Conservation (phyloP, 2,797 vertebrate genomes). For the Phylloscopus collybita region DNA sequence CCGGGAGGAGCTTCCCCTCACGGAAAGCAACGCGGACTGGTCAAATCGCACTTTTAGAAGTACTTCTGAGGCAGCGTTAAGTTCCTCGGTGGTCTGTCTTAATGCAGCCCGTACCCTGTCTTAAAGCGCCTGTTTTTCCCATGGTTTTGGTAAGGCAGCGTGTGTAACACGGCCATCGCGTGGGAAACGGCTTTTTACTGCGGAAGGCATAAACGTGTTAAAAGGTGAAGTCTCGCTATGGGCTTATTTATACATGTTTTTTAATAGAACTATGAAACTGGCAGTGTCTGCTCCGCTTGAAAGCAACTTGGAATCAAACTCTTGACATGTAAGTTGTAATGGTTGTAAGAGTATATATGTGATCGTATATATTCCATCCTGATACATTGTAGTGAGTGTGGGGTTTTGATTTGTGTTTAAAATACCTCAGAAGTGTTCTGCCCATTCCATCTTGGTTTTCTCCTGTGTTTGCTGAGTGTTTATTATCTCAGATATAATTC, state of each 20-base stretch:
- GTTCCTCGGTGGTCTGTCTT: fast-evolving
- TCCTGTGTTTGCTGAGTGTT: neutral
- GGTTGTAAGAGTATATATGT: neutral
- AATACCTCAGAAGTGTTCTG: neutral
- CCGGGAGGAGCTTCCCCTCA: neutral
- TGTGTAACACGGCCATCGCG: fast-evolving
- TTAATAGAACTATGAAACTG: neutral
- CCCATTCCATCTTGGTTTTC: neutral
- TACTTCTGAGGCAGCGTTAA: fast-evolving
- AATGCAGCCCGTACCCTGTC: fast-evolving
- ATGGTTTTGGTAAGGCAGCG: fast-evolving
- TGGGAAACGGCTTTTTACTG: neutral
- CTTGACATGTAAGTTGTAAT: neutral
- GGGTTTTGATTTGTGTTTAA: neutral
- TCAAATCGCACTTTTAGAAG: fast-evolving
- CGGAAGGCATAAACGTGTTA: neutral
- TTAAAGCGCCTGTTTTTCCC: neutral
- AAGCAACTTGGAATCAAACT: neutral
- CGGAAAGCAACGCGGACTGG: fast-evolving
- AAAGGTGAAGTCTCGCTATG: fast-evolving
- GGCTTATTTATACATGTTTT: fast-evolving
- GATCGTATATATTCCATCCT: neutral
- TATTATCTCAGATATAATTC: neutral
- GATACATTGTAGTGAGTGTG: fast-evolving
- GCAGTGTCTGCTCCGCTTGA: neutral